A percentile compares a stretch with the other conserved stretches of the same genome.
phyloP scores from a whole-genome alignment of 2,888 invertebrate genomes.

The Andrena marginata region DNA sequence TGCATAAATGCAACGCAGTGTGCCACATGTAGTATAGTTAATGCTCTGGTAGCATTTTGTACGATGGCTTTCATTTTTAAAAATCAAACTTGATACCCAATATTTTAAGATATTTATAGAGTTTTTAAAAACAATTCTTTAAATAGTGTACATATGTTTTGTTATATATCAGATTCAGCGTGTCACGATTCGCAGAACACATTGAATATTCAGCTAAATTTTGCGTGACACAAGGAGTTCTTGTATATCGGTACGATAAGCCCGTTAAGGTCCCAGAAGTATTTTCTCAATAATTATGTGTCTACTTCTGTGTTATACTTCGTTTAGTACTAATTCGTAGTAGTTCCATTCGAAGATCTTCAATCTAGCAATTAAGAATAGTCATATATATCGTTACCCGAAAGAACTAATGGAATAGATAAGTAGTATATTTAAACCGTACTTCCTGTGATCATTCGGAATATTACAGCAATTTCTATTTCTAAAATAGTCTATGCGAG shows the following conservation, averaged over 20 bases:
- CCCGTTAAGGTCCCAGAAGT: conserved; percentile 27
- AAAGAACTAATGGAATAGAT: conserved; percentile 47
- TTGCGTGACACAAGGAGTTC: conserved; percentile 19
- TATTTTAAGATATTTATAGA: conserved; percentile 23
- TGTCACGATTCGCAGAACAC: background rate
- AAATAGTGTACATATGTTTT: conserved; percentile 42
- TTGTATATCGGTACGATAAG: conserved; percentile 33
- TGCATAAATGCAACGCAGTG: conserved; percentile 33
- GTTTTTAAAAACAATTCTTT: conserved; percentile 33
- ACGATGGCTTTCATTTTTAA: conserved; percentile 47
- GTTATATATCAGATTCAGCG: conserved; percentile 2
- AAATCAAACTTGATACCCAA: conserved; percentile 36
- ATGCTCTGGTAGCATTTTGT: conserved; percentile 50
- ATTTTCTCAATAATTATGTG: conserved; percentile 65
- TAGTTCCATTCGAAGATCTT: conserved; percentile 31
- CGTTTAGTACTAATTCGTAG: conserved; percentile 41
- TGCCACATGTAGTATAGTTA: conserved; percentile 1
- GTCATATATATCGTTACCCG: conserved; percentile 36
- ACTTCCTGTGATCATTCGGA: conserved; percentile 63
- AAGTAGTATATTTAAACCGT: conserved; percentile 43
- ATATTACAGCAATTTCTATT: conserved; percentile 48
- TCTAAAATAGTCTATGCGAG: conserved; percentile 13
- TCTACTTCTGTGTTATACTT: conserved; percentile 46
- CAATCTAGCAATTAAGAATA: conserved; percentile 32
- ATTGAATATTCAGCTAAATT: conserved; percentile 15